Evolutionary conservation across 30 jellyfish, hydroid and myxozoan species (phyloP).

Genomic region (Pelagia noctiluca): DNA sequence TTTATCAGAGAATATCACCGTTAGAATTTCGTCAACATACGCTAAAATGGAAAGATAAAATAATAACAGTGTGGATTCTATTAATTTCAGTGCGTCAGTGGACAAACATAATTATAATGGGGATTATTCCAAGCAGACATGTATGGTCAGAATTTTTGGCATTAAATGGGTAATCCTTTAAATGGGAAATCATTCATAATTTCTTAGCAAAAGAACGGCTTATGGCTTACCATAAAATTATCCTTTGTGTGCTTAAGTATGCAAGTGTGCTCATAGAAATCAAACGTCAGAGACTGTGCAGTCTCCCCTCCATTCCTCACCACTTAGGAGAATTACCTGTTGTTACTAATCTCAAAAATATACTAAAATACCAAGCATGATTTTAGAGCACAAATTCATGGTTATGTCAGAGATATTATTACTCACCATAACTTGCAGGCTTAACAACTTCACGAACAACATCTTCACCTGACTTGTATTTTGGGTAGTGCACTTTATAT

Average conservation of each 20-base stretch:
- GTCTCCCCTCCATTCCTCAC: background rate
- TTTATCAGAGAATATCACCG: background rate
- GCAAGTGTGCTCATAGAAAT: too few species aligned
- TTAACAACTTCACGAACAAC: conserved; percentile 16
- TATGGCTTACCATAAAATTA: background rate
- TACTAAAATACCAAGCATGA: background rate
- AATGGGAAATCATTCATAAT: too few species aligned
- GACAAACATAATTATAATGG: background rate
- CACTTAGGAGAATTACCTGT: background rate
- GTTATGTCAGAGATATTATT: background rate
- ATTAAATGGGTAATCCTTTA: background rate
- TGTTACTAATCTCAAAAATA: background rate
- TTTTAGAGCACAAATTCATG: background rate
- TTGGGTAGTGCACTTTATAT: conserved; percentile 44
- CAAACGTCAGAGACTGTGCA: too few species aligned
- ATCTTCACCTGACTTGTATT: conserved; percentile 45
- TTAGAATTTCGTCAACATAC: background rate
- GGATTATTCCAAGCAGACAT: background rate
- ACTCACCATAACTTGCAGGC: background rate
- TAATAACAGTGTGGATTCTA: background rate
- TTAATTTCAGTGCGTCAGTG: background rate
- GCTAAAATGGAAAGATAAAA: background rate
- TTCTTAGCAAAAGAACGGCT: background rate
- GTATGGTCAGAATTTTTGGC: background rate
- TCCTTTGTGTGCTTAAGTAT: too few species aligned